Percentiles rank a stretch among this genome's conserved stretches.
phyloP scores from a whole-genome alignment of 2,797 vertebrate genomes.

The Sitta carolinensis region DNA sequence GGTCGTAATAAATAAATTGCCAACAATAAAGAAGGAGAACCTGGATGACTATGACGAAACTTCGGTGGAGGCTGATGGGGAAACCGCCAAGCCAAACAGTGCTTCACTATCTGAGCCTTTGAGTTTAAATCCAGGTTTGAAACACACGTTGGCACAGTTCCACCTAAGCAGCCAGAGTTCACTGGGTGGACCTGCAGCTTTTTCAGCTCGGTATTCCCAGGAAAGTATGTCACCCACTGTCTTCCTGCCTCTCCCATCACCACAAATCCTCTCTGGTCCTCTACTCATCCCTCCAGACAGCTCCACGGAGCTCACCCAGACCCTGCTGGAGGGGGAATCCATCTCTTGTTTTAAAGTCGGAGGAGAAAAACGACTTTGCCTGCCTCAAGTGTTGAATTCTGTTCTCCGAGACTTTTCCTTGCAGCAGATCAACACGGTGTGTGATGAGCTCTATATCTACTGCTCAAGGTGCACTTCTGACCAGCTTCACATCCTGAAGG shows the following conservation, averaged over 20 bases:
- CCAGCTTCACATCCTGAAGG: constrained; percentile 97
- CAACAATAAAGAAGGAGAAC: constrained; percentile 90
- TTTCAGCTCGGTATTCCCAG: constrained; percentile 90
- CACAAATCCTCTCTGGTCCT: constrained; percentile 89
- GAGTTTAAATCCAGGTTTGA: constrained; percentile 94
- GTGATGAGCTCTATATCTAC: constrained; percentile 96
- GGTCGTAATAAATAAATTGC: constrained; percentile 80
- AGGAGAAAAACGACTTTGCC: constrained; percentile 95
- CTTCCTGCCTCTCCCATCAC: constrained; percentile 88
- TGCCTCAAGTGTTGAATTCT: constrained; percentile 97
- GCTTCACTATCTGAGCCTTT: constrained; percentile 83
- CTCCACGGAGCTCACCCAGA: constrained; percentile 96
- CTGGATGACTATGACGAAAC: constrained; percentile 83
- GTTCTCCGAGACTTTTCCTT: constrained; percentile 96
- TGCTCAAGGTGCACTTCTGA: constrained; percentile 94
- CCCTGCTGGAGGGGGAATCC: constrained; percentile 91
- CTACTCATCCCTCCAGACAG: constrained; percentile 95
- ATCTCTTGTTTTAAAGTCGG: constrained; percentile 98
- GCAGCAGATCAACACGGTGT: constrained; percentile 97
- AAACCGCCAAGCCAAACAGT: constrained; percentile 76
- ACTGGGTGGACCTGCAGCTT: constrained; percentile 94
- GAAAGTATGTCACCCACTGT: constrained; percentile 85
- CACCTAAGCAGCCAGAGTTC: constrained; percentile 98
- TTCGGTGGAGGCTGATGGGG: constrained; percentile 59
- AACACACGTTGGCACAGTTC: constrained; percentile 97